phyloP scores from a whole-genome alignment of 2,113 vertebrate species.

The Leptosomus discolor region DNA sequence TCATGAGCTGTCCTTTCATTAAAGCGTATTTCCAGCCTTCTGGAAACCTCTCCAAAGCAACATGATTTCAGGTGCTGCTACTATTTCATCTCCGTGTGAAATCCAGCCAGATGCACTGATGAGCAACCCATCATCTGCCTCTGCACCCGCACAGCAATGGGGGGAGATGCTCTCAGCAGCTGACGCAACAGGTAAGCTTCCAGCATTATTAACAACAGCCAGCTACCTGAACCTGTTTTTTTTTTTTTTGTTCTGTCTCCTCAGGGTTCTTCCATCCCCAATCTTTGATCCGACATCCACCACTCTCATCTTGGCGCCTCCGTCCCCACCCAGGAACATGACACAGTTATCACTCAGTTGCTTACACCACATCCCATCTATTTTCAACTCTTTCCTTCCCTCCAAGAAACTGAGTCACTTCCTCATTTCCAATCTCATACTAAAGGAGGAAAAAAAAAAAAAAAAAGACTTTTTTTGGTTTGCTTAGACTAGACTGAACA shows the following conservation, averaged over 20 bases:
- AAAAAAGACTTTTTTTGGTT: neutral
- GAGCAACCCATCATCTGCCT: neutral
- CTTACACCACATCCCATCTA: neutral
- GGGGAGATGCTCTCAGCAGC: neutral
- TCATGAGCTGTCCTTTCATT: neutral
- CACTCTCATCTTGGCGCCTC: neutral
- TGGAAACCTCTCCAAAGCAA: neutral
- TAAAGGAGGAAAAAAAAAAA: neutral
- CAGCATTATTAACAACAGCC: neutral
- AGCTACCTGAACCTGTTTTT: neutral
- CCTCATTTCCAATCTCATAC: neutral
- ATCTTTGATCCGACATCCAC: rapidly evolving
- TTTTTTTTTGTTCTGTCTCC: neutral
- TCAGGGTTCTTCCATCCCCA: neutral
- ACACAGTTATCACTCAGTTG: neutral
- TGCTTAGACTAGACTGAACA: neutral
- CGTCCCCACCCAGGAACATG: neutral
- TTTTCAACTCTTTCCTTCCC: conserved; percentile 35
- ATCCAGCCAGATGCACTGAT: rapidly evolving
- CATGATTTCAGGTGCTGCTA: neutral
- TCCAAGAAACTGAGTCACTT: conserved; percentile 57
- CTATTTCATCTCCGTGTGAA: neutral
- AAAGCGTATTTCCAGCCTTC: neutral
- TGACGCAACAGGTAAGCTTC: neutral
- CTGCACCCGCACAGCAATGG: neutral